These are phyloP conservation scores for Sus scrofa DNA, from an alignment of 2,113 vertebrate genomes.

Conservation along the genomic window T2T-Sscrofa CM000814.6:126918501-126919000, in stretches of 20 bases:
- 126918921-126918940: neutral
- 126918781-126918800: neutral
- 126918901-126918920: neutral
- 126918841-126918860: neutral
- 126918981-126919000: neutral
- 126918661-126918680: neutral
- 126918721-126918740: neutral
- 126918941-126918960: neutral
- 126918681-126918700: neutral
- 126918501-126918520: too few species aligned
- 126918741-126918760: neutral
- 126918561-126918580: too few species aligned
- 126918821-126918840: neutral
- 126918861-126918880: neutral
- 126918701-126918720: neutral
- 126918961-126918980: neutral
- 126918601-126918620: too few species aligned
- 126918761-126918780: neutral
- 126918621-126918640: too few species aligned
- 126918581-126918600: too few species aligned
- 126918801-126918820: neutral
- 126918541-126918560: too few species aligned
- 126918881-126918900: neutral
- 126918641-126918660: neutral
- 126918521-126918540: too few species aligned